Conservation (phyloP, 1,140 invertebrate species). For the Zaprionus davidi region DNA sequence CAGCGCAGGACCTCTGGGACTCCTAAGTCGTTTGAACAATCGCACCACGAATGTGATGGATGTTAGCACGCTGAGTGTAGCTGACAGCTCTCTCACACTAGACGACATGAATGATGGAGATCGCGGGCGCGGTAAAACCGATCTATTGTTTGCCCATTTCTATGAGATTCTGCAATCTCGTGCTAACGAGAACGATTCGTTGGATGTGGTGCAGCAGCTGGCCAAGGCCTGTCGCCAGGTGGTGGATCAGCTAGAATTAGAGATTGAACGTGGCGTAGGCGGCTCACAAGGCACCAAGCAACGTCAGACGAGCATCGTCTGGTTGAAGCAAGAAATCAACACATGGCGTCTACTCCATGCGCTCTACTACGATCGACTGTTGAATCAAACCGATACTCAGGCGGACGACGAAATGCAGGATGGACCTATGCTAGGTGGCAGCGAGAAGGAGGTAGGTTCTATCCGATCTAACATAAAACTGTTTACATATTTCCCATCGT, state of each 20-base stretch:
- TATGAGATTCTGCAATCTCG: conserved; percentile 86
- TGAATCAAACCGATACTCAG: conserved; percentile 85
- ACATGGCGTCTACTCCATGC: conserved; percentile 93
- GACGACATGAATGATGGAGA: conserved; percentile 53
- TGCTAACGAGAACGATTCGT: conserved; percentile 85
- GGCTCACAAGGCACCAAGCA: conserved; percentile 57
- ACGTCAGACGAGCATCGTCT: conserved; percentile 57
- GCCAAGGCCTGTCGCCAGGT: conserved; percentile 85
- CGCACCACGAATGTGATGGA: conserved; percentile 10
- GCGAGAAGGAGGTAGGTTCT: conserved; percentile 87
- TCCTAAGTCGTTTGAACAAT: conserved; percentile 18
- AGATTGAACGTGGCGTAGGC: conserved; percentile 45
- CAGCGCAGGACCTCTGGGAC: conserved; percentile 16
- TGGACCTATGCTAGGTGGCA: conserved; percentile 84
- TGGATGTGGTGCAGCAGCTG: conserved; percentile 86
- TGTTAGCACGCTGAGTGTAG: conserved; percentile 6
- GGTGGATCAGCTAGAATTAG: conserved; percentile 80
- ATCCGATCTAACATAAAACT: background rate
- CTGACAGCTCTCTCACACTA: conserved; percentile 33
- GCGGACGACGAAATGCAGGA: conserved; percentile 85
- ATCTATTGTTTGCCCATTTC: conserved; percentile 87
- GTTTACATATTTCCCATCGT: no score
- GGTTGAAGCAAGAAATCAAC: conserved; percentile 92
- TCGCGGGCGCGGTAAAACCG: conserved; percentile 71
- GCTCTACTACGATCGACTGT: conserved; percentile 91